Base-by-base conservation (phyloP, 2,797 vertebrate genomes). In the Fringilla coelebs region DNA sequence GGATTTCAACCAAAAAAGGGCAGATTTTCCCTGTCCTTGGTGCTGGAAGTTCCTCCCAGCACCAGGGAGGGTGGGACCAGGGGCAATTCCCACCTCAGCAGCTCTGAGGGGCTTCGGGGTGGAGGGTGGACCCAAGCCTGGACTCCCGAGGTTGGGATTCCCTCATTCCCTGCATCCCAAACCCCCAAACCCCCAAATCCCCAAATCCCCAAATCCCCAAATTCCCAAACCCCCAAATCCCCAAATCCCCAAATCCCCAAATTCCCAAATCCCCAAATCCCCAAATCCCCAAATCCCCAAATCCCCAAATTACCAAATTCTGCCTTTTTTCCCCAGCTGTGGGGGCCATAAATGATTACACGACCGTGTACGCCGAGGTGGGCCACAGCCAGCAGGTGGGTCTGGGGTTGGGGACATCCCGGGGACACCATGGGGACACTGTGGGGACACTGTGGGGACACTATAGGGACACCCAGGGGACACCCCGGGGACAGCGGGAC, bases 61-160 rank as follows among this genome's bases (percentile, higher is more conserved):
- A 0, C 5, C 0, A 3, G 25, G 36, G 72, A 13, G 2, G 4
- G 22, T 3, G 52, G 45, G 52, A 41, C 9, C 58, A 25, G 65
- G 29, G 67, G 40, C 0, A 1, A 57, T 15, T 15, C 54, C 52
- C 13, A 3, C 18, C n/a, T 31, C 67, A 14, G 38, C 31, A 19
- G 8, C 52, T 72, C 55, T 4, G 0, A 9, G 51, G n/a, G 29
- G 46, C 9, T 66, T 25, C 26, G 1, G 26, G 21, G 8, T 17
- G 1, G 1, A 6, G 11, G 1, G 43, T 51, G 29, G 1, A 0
- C 36, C 26, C 1, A 2, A 32, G 3, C 19, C 17, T 0, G 7
- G 9, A 3, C 3, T 0, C 6, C 19, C 9, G 14, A 22, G 32
- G 6, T 26, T 0, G 1, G 31, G 43, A 48, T 63, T 78, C 24